Evolutionary conservation across 2,113 vertebrate genomes (phyloP).

Genomic region (Salvelinus sp.): DNA sequence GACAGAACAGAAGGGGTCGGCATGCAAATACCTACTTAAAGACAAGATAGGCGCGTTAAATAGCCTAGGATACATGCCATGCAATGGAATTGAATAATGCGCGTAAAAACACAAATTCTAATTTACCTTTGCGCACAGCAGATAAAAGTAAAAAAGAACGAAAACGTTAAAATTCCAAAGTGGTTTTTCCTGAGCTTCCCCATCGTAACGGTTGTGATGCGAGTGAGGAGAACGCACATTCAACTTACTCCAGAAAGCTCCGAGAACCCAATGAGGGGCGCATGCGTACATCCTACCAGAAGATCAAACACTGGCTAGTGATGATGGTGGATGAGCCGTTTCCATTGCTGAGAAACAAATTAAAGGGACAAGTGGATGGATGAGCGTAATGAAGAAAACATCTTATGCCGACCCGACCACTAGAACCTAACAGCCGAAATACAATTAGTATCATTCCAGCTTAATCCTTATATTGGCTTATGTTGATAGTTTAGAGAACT

Average conservation of each 20-base stretch:
- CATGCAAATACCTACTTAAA: constrained; percentile 58
- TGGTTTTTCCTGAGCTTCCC: constrained; percentile 93
- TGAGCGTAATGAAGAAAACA: constrained; percentile 60
- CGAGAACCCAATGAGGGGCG: constrained; percentile 96
- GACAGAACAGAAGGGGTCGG: constrained; percentile 49
- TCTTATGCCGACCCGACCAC: background rate
- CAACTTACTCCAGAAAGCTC: constrained; percentile 99
- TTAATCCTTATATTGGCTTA: constrained; percentile 22
- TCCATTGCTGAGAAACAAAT: constrained; percentile 84
- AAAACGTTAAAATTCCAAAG: constrained; percentile 90
- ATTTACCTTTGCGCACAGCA: constrained; percentile 94
- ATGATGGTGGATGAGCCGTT: constrained; percentile 90
- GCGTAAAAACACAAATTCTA: constrained; percentile 9
- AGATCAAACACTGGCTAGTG: constrained; percentile 96
- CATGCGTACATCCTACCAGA: constrained; percentile 94
- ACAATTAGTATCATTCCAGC: constrained; percentile 4
- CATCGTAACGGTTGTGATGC: constrained; percentile 95
- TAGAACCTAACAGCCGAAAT: background rate
- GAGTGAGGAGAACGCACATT: constrained; percentile 89
- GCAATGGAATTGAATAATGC: background rate
- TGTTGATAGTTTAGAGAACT: constrained; percentile 5
- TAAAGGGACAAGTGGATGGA: constrained; percentile 79
- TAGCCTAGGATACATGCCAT: background rate
- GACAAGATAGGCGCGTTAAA: constrained; percentile 24
- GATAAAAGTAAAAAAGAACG: constrained; percentile 86